Base-by-base conservation (phyloP, 2,797 vertebrate species). In the Loris lydekkerianus region DNA sequence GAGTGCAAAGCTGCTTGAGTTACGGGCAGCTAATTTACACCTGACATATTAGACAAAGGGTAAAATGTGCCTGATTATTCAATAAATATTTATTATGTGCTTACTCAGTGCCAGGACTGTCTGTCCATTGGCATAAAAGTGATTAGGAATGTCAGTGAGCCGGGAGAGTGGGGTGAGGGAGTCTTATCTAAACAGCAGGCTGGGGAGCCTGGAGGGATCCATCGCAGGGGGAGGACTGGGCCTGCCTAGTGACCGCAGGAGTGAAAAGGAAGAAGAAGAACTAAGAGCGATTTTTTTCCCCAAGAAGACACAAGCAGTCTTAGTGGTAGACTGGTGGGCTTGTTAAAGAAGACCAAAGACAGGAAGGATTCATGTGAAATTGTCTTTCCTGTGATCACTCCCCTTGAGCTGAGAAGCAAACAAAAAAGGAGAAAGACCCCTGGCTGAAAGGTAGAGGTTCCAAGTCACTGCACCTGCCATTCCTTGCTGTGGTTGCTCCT, bases 341-440 rank as follows among this genome's bases (percentile, higher is more conserved):
- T 53, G 40, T 60, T 70, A 1, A 25, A 43, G 43, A 83, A 94
- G 82, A 58, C 17, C 21, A 40, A 53, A 21, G 29, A 73, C 8
- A 46, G 46, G 31, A 31, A 60, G 34, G 34, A 80, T 49, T 40
- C 34, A 5, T 43, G 21, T 31, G n/a, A 70, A 63, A 53, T 56
- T 31, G 13, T 69, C 67, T 61, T 78, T 40, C 31, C 80, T 6
- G 75, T 70, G 31, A 63, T 69, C 60, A 3, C 63, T 82, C 49
- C 82, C 83, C 80, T 70, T 89, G 67, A 84, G 75, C 72, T 86
- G 49, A 70, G 53, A n/a, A 70, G 29, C 60, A 91, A n/a, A 31
- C 53, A 46, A 53, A 60, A 46, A 17, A 25, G 8, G 27, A 49
- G 58, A 89, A 67, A 70, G 84, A 46, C 78, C 86, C 73, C 31